These are phyloP conservation scores for Oscheius sp. DNA, from an alignment of 2,888 invertebrate species.

Conservation along the genomic window DNA sequence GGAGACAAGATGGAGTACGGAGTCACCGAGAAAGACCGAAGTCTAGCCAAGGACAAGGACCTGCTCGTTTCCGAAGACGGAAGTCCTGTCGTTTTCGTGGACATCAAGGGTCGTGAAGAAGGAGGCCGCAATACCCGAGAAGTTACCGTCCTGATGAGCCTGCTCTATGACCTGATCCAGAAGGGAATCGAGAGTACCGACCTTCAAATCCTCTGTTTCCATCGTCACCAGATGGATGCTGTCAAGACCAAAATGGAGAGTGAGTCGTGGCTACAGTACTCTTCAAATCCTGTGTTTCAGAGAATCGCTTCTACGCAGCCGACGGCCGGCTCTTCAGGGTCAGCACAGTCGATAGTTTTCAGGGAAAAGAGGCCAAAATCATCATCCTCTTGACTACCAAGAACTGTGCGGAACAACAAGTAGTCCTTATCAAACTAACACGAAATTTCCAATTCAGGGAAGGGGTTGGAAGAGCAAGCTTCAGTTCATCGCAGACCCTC, in stretches of 20 bases:
- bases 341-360: conserved; percentile 26
- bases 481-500: too few relatives aligned
- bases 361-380: conserved; percentile 30
- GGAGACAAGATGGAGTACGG: conserved; percentile 8
- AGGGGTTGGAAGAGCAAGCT: too few relatives aligned
- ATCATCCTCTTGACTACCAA: conserved; percentile 2
- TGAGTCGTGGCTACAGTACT: background rate
- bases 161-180: background rate
- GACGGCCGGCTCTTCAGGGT: background rate
- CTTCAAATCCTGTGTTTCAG: background rate
- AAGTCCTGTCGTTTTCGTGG: background rate
- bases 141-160: background rate
- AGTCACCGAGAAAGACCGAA: background rate
- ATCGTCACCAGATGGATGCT: conserved; percentile 2
- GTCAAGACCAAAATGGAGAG: background rate
- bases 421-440: background rate
- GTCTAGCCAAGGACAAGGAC: background rate
- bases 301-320: background rate
- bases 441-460: too few relatives aligned
- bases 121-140: background rate
- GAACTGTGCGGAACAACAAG: background rate
- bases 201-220: background rate
- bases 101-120: background rate
- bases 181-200: background rate
- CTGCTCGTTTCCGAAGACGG: conserved; percentile 1